phyloP scores from a whole-genome alignment of 2,888 invertebrate species.

The Eumerus sabulonum region DNA sequence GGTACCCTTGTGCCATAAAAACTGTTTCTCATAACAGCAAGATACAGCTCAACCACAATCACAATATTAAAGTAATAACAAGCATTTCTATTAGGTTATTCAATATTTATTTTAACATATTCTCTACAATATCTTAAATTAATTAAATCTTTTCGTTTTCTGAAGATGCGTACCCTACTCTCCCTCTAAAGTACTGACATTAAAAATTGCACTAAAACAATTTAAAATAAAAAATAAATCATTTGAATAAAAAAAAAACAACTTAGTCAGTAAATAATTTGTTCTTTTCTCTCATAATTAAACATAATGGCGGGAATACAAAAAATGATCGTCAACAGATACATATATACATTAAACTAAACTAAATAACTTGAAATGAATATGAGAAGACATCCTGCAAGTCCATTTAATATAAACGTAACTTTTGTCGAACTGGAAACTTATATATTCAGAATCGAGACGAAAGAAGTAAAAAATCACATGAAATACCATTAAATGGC shows the following conservation, averaged over 20 bases:
- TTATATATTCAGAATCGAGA: neutral
- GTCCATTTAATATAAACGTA: conserved; percentile 62
- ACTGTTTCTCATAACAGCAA: too few species aligned
- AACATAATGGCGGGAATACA: conserved; percentile 20
- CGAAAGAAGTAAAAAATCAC: conserved; percentile 53
- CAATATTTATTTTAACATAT: neutral
- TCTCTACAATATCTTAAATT: conserved; percentile 15
- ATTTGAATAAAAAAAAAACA: conserved; percentile 33
- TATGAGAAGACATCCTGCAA: conserved; percentile 30
- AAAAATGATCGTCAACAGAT: conserved; percentile 9
- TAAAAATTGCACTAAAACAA: conserved; percentile 61
- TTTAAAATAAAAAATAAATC: conserved; percentile 42
- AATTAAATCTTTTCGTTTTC: too few species aligned
- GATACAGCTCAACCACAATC: too few species aligned
- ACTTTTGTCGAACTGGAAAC: conserved; percentile 38
- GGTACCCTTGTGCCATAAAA: too few species aligned
- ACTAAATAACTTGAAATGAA: neutral
- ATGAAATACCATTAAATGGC: conserved; percentile 61
- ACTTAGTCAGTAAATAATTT: conserved; percentile 46
- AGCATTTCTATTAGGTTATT: too few species aligned
- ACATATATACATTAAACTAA: neutral
- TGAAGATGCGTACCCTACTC: too few species aligned
- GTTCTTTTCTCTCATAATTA: conserved; percentile 1
- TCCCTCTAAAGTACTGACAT: too few species aligned
- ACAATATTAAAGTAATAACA: too few species aligned